Base-by-base conservation (phyloP, 2,888 invertebrate genomes). In the Brachyopa scutellaris region DNA sequence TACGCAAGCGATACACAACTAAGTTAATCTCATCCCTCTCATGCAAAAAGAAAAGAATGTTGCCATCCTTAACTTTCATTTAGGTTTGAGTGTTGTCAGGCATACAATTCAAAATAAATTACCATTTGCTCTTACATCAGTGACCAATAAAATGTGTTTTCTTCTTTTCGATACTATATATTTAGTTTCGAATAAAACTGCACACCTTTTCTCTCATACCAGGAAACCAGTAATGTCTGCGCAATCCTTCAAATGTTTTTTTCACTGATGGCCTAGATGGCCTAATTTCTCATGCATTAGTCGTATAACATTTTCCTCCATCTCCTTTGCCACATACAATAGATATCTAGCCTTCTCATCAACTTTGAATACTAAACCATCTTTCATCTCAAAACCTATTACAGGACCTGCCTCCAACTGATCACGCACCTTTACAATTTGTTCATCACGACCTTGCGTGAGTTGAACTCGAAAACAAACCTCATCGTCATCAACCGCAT, bases 111-210 rank as follows among this genome's bases (percentile, higher is more conserved):
- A n/a, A n/a, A n/a, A n/a, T n/a, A n/a, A n/a, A n/a, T n/a, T n/a
- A n/a, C n/a, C n/a, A n/a, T n/a, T n/a, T n/a, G n/a, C n/a, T n/a
- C n/a, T n/a, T n/a, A n/a, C n/a, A n/a, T n/a, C n/a, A n/a, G n/a
- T n/a, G 21, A 33, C 38, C 31, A 29, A 76, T 7, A 47, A 15
- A 47, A 61, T 61, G 3, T 61, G 47, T 23, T n/a, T 84, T 51
- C 8, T 87, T 84, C 55, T 90, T 90, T 9, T 87, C 85, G 26
- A 91, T 90, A 0, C 89, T 88, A 59, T 90, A 86, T 6, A 91
- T 84, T 73, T 90, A 91, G 8, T 88, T 86, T 1, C 59, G 70
- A 9, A 91, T 88, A 74, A 91, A 90, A 40, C 88, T 86, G n/a
- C n/a, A n/a, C n/a, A 49, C 86, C 51, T 88, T 89, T 1, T 77